Evolutionary conservation across 2,797 vertebrate genomes (phyloP).

Genomic region (Eutrigla gurnardus): DNA sequence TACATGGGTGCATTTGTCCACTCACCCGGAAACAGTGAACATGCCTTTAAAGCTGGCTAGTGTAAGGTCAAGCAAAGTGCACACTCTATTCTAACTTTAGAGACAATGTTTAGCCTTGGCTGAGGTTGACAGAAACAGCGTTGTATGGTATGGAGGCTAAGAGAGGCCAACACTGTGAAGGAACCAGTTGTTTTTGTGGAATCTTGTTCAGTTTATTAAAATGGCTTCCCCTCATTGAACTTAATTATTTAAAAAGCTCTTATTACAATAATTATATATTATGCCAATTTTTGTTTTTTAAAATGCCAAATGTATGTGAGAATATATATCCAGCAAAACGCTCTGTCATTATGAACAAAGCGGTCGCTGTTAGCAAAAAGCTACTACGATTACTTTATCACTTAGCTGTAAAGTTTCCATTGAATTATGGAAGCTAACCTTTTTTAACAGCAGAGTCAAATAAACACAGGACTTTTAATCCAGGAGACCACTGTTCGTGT

Average conservation of each 20-base stretch:
- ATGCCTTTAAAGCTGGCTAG: neutral
- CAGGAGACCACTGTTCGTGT: neutral
- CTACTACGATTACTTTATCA: too few relatives aligned
- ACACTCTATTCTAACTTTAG: neutral
- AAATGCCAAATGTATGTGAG: neutral
- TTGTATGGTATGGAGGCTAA: neutral
- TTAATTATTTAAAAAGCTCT: neutral
- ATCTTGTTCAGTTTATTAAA: neutral
- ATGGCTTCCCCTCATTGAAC: neutral
- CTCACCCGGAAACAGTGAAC: slow-evolving; percentile 6
- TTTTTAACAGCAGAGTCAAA: neutral
- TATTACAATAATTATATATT: neutral
- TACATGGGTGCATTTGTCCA: slow-evolving; percentile 1
- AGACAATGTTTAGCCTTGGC: neutral
- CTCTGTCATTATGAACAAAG: neutral
- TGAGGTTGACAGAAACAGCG: neutral
- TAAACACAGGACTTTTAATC: neutral
- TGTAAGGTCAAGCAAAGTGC: neutral
- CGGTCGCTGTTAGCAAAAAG: neutral
- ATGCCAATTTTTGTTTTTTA: neutral
- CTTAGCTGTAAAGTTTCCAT: too few relatives aligned
- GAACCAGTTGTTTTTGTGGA: neutral
- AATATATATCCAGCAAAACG: neutral
- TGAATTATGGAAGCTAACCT: too few relatives aligned
- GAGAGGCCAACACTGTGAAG: neutral